Conservation (phyloP, 2,113 vertebrate species). For the Prionailurus bengalensis region DNA sequence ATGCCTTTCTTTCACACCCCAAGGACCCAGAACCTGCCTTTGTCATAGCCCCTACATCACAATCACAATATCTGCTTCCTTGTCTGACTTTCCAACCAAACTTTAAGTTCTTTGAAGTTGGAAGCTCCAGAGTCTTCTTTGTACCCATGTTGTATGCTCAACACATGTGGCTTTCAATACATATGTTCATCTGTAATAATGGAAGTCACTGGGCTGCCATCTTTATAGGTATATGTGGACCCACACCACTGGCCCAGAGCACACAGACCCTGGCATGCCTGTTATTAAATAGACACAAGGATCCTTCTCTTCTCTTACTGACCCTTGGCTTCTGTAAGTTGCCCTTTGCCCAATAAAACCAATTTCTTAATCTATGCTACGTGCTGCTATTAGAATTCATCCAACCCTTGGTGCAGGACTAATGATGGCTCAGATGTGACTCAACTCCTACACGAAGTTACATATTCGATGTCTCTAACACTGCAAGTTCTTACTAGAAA, state of each 20-base stretch:
- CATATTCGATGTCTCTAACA: neutral
- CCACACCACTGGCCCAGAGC: too few relatives aligned
- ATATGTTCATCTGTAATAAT: neutral
- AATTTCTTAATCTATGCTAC: neutral
- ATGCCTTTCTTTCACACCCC: neutral
- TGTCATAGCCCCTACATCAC: neutral
- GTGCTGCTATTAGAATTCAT: neutral
- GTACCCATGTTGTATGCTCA: too few relatives aligned
- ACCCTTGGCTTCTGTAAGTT: neutral
- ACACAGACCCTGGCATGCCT: accelerated
- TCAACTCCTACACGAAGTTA: neutral
- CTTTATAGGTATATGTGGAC: neutral
- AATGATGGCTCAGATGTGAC: neutral
- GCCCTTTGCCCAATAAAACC: neutral
- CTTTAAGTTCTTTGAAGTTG: neutral
- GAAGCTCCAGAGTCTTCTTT: neutral
- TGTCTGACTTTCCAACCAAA: neutral
- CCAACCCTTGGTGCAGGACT: neutral
- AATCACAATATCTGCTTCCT: neutral
- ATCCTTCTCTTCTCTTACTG: neutral
- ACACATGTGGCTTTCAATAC: accelerated
- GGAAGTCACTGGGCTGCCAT: neutral
- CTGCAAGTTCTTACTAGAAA: neutral
- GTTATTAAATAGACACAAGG: neutral
- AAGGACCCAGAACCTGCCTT: neutral